Conservation (phyloP, 2,888 invertebrate genomes). For the Teinopalpus imperialis region DNA sequence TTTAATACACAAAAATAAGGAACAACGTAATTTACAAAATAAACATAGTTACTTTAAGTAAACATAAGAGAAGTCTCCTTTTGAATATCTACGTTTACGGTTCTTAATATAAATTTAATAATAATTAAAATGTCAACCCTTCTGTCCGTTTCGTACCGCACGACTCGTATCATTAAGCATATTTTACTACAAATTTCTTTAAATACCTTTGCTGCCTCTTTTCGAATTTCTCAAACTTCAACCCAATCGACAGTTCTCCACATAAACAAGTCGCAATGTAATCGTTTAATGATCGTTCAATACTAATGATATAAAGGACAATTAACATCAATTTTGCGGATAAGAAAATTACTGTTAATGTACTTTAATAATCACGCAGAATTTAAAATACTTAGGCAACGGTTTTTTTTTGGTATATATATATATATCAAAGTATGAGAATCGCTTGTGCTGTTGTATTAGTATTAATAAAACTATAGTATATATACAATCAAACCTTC, state of each 20-base stretch:
- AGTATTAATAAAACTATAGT: too few species aligned
- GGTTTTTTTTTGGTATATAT: too few species aligned
- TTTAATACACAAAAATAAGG: too few species aligned
- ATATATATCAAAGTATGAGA: too few species aligned
- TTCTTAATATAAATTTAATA: constrained; percentile 40
- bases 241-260: constrained; percentile 11
- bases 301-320: neutral
- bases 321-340: constrained; percentile 2
- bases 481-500: too few species aligned
- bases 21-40: too few species aligned
- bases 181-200: constrained; percentile 30
- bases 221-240: constrained; percentile 12
- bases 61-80: constrained; percentile 4
- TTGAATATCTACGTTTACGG: neutral
- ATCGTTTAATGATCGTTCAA: constrained; percentile 14
- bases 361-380: too few species aligned
- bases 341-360: too few species aligned
- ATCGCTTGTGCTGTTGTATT: too few species aligned
- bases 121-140: constrained; percentile 47
- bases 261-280: constrained; percentile 15
- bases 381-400: too few species aligned
- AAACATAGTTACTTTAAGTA: constrained; percentile 26
- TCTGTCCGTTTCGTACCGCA: constrained; percentile 29
- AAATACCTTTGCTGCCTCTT: constrained; percentile 31
- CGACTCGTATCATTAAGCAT: constrained; percentile 39